Evolutionary conservation across 2,888 invertebrate genomes (phyloP).

Genomic region (Drosophila borealis): DNA sequence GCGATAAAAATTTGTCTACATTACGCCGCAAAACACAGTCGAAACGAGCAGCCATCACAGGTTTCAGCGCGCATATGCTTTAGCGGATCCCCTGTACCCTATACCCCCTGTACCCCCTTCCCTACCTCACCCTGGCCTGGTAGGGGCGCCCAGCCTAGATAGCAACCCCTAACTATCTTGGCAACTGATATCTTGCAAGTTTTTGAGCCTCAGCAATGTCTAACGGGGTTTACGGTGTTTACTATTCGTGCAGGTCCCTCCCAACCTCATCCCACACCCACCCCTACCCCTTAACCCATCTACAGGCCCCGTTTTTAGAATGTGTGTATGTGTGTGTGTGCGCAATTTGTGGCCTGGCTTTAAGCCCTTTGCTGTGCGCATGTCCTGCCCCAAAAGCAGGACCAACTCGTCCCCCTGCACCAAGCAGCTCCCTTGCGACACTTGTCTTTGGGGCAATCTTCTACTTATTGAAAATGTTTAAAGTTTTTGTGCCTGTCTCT

Average conservation of each 20-base stretch:
- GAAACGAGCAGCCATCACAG: conserved; percentile 49
- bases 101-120: neutral
- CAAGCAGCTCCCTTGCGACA: conserved; percentile 35
- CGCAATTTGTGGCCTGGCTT: conserved; percentile 69
- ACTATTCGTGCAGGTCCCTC: conserved; percentile 22
- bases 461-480: conserved; percentile 60
- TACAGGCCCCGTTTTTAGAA: conserved; percentile 16
- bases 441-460: conserved; percentile 39
- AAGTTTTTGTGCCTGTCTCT: conserved; percentile 41
- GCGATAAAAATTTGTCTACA: conserved; percentile 78
- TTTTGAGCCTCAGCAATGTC: conserved; percentile 42
- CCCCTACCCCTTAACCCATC: conserved; percentile 19
- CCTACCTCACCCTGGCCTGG: neutral
- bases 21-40: conserved; percentile 44
- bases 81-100: neutral
- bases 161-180: conserved; percentile 60
- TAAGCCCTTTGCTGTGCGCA: conserved; percentile 63
- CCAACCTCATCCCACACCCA: conserved; percentile 21
- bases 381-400: conserved; percentile 55
- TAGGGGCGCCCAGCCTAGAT: conserved; percentile 14
- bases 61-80: conserved; percentile 61
- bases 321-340: conserved; percentile 21
- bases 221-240: conserved; percentile 45
- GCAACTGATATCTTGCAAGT: conserved; percentile 54
- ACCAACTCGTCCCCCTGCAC: neutral